Evolutionary conservation across 2,888 invertebrate species (phyloP).

Genomic region (Theodoxus fluviatilis): DNA sequence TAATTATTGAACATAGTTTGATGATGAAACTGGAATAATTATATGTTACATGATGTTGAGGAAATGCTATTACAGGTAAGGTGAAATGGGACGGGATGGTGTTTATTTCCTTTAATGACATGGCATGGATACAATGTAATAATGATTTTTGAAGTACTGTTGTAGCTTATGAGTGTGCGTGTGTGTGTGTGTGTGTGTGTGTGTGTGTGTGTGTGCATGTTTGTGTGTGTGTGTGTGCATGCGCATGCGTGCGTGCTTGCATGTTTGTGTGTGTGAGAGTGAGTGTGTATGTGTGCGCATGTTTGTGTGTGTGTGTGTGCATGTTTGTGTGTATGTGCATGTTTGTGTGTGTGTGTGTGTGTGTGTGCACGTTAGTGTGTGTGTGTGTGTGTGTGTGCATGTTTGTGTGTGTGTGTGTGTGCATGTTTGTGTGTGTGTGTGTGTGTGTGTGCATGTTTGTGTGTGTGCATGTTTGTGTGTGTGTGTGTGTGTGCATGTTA

Average conservation of each 20-base stretch:
- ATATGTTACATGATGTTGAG: too few relatives aligned
- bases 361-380: neutral
- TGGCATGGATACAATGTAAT: too few relatives aligned
- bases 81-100: too few relatives aligned
- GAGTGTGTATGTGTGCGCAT: neutral
- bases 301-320: constrained; percentile 7
- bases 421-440: neutral
- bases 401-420: neutral
- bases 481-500: too few relatives aligned
- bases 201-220: neutral
- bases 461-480: neutral
- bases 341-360: constrained; percentile 5
- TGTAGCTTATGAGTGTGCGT: too few relatives aligned
- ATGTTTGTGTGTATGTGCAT: neutral
- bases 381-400: neutral
- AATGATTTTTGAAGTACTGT: too few relatives aligned
- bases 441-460: neutral
- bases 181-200: neutral
- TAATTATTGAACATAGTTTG: too few relatives aligned
- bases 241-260: neutral
- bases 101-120: too few relatives aligned
- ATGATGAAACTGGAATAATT: too few relatives aligned
- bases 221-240: neutral
- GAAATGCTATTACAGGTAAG: too few relatives aligned
- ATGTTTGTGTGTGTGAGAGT: neutral